These are phyloP conservation scores for Cephalopachus bancanus DNA, from an alignment of 2,797 vertebrate species.

Conservation along the genomic window DNA sequence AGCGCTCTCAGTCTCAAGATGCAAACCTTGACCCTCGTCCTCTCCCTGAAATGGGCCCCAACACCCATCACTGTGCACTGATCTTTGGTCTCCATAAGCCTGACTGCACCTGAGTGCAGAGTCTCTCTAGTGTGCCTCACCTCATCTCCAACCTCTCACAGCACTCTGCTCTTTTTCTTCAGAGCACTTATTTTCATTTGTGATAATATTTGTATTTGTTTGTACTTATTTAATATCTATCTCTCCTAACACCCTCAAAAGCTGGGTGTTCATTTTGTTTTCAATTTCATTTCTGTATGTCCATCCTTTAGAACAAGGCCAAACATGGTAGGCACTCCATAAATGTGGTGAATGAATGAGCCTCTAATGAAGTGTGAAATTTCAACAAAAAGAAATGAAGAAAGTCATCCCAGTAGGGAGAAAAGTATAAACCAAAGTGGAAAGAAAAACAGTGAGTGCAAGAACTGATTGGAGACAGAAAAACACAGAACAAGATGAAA, in stretches of 20 bases:
- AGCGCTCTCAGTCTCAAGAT: background rate
- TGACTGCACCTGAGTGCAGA: background rate
- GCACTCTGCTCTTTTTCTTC: background rate
- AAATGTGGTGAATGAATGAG: background rate
- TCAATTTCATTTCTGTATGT: background rate
- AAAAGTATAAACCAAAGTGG: background rate
- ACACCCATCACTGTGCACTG: background rate
- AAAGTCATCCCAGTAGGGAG: background rate
- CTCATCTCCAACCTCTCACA: too few relatives aligned
- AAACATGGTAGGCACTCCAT: background rate
- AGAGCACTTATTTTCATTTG: background rate
- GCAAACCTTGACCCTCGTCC: too few relatives aligned
- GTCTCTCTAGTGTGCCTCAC: too few relatives aligned
- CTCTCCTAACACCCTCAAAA: constrained; percentile 42
- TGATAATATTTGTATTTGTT: background rate
- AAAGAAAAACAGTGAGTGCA: background rate
- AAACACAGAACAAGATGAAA: background rate
- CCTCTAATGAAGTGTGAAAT: background rate
- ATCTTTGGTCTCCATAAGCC: background rate
- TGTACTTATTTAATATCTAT: background rate
- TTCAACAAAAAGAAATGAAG: constrained; percentile 13
- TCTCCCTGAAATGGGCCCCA: background rate
- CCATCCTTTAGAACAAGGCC: background rate
- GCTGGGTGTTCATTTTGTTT: background rate
- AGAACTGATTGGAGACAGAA: background rate